Evolutionary conservation across 2,113 vertebrate genomes (phyloP).

Genomic region (Rhegmatorhina hoffmannsi): DNA sequence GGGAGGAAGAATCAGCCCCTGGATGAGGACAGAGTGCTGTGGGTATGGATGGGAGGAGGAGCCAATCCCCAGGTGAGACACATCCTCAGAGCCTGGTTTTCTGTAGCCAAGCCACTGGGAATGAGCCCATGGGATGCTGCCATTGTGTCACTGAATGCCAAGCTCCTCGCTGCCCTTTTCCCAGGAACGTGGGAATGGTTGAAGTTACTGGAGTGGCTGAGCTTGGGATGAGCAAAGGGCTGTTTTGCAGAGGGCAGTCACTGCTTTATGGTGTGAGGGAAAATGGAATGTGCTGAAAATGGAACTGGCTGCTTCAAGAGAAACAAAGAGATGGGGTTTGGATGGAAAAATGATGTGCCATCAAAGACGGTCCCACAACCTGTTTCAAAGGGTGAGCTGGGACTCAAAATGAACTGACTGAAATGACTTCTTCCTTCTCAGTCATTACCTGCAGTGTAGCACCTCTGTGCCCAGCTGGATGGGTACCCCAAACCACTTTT

Average conservation of each 20-base stretch:
- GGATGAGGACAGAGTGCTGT: background rate
- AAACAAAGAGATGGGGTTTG: background rate
- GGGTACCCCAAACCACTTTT: background rate
- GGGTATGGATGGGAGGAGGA: background rate
- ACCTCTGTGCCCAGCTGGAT: background rate
- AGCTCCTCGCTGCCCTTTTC: background rate
- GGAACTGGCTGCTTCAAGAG: background rate
- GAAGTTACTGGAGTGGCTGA: background rate
- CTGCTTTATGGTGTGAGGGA: background rate
- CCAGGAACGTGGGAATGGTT: background rate
- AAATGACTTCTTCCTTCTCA: background rate
- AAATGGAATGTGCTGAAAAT: background rate
- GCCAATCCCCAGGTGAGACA: background rate
- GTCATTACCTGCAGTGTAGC: background rate
- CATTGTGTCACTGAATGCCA: accelerated
- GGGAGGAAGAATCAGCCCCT: background rate
- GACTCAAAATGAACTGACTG: background rate
- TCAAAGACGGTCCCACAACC: background rate
- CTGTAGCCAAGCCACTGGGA: background rate
- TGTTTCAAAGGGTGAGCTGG: background rate
- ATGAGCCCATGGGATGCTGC: accelerated
- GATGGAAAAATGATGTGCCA: background rate
- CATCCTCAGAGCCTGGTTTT: background rate
- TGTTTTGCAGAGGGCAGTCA: background rate
- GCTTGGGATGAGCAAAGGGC: background rate